Base-by-base conservation (phyloP, 1,140 invertebrate genomes). In the Ips nitidus region DNA sequence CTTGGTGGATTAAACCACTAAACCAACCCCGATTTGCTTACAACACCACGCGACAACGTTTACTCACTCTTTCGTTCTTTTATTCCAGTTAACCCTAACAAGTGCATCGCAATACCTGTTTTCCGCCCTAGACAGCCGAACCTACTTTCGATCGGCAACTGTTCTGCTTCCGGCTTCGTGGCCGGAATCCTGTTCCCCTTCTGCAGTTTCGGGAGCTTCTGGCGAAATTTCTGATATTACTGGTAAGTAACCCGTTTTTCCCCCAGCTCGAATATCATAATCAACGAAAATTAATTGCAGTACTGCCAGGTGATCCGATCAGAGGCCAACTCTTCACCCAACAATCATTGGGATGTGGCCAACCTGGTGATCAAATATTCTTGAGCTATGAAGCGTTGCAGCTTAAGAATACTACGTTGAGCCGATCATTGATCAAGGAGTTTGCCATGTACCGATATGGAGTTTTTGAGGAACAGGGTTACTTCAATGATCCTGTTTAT, bases 361-460 rank as follows among this genome's bases (percentile, higher is more conserved):
- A 83, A 69, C 79, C 79, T 2, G 87, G 87, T 1, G 85, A 88
- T 76, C 85, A 86, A 71, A 85, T 89, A 8, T 85, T 83, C 72
- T 56, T 87, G 2, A 82, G 82, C 58, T 83, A 83, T 66, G 75
- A 77, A 71, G 74, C 43, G 37, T 74, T 73, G 69, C 80, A 72
- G 53, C 73, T 41, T 53, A 79, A 52, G 50, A 77, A 79, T 60
- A 71, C 73, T n/a, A 77, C 79, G 63, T 70, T 83, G 41, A 57
- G 58, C 38, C 67, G 71, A 8, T 59, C 81, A 22, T 77, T 90
- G 8, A 82, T 88, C 1, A 86, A 84, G 69, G 85, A 90, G 75
- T 91, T 87, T 82, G 85, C 86, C 1, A 87, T 86, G 75, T 89
- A 87, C 74, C 83, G 89, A 0, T 91, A 88, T 79, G 89, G 89